phyloP scores from a whole-genome alignment of 92 coral and sea anemone genomes.

The Siderastrea siderea region DNA sequence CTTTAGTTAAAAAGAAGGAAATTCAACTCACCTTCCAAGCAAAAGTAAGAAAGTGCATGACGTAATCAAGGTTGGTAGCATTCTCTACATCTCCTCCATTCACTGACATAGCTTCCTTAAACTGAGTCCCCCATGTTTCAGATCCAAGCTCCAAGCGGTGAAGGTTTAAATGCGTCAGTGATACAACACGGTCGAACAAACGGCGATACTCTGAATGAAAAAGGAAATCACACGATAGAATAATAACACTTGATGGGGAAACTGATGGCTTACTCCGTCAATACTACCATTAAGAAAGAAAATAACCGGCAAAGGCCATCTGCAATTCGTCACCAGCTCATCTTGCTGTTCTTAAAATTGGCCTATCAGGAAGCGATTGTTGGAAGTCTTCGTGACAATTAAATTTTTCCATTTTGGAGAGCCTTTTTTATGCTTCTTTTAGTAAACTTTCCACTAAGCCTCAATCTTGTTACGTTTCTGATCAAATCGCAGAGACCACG shows the following conservation, averaged over 20 bases:
- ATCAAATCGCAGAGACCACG: too few relatives aligned
- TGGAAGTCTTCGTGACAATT: too few relatives aligned
- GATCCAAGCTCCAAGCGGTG: slow-evolving; percentile 95
- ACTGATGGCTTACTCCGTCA: too few relatives aligned
- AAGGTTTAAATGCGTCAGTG: slow-evolving; percentile 93
- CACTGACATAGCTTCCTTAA: slow-evolving; percentile 96
- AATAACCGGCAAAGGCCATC: too few relatives aligned
- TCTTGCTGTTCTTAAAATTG: too few relatives aligned
- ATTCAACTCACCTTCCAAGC: slow-evolving; percentile 92
- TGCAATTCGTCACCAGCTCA: too few relatives aligned
- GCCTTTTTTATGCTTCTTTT: too few relatives aligned
- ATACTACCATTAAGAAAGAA: too few relatives aligned
- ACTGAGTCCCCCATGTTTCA: slow-evolving; percentile 96
- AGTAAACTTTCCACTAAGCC: too few relatives aligned
- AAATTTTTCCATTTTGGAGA: too few relatives aligned
- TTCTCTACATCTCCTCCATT: slow-evolving; percentile 96
- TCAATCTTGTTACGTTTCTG: too few relatives aligned
- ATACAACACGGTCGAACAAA: slow-evolving; percentile 91
- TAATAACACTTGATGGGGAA: not conserved
- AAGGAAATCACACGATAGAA: not conserved
- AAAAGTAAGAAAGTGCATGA: slow-evolving; percentile 96
- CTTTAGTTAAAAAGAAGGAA: not conserved
- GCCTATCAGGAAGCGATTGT: too few relatives aligned
- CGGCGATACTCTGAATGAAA: slow-evolving; percentile 78
- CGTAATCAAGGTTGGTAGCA: slow-evolving; percentile 91